phyloP scores from a whole-genome alignment of 2,113 vertebrate species.

The Pterophyllum scalare region DNA sequence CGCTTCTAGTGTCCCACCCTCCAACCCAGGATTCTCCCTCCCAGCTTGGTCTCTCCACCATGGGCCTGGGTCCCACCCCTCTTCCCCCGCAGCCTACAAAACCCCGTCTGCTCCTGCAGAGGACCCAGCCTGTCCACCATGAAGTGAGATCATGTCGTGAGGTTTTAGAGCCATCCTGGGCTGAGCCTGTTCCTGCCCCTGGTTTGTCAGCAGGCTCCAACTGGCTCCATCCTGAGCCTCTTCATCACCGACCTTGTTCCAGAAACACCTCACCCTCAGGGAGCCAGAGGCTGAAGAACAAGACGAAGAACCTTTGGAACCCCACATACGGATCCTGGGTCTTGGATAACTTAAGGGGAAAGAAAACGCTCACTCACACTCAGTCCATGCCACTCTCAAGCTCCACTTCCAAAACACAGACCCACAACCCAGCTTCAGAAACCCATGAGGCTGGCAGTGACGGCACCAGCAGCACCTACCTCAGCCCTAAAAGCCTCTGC shows the following conservation, averaged over 20 bases:
- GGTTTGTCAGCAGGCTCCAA: constrained; percentile 46
- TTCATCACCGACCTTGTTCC: constrained; percentile 71
- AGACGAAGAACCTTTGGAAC: constrained; percentile 94
- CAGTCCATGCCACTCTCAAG: constrained; percentile 80
- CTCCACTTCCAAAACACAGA: constrained; percentile 42
- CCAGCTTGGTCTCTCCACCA: constrained; percentile 56
- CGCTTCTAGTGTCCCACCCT: constrained; percentile 79
- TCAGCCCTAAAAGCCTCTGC: constrained; percentile 63
- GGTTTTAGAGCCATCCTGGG: constrained; percentile 75
- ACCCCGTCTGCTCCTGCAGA: constrained; percentile 71
- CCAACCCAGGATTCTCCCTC: constrained; percentile 69
- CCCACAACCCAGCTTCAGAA: constrained; percentile 65
- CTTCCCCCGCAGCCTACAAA: constrained; percentile 71
- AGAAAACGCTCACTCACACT: constrained; percentile 78
- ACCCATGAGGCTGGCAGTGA: constrained; percentile 78
- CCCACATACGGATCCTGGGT: constrained; percentile 92
- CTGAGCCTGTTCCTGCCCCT: constrained; percentile 71
- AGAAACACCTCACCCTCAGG: constrained; percentile 77
- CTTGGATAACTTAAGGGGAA: constrained; percentile 82
- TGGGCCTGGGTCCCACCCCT: constrained; percentile 26
- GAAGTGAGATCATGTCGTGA: constrained; percentile 81
- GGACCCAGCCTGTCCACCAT: constrained; percentile 73
- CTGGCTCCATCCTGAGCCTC: constrained; percentile 72
- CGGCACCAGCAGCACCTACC: constrained; percentile 63
- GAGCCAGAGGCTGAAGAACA: constrained; percentile 87